A percentile compares a stretch with the other conserved stretches of the same genome.
phyloP scores from a whole-genome alignment of 1,140 invertebrate genomes.

The Teleopsis dalmanni region DNA sequence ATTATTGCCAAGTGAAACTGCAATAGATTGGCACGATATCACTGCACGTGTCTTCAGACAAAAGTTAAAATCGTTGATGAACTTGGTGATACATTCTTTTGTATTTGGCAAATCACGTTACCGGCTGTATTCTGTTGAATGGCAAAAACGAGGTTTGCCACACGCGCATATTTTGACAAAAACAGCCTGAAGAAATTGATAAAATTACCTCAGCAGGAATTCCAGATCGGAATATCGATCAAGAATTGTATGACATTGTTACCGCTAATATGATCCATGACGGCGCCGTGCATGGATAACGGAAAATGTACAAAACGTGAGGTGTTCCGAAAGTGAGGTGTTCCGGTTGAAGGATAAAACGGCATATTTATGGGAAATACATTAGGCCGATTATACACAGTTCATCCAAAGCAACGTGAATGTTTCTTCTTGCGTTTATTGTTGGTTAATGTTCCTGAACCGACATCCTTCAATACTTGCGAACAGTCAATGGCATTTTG shows the following conservation, averaged over 20 bases:
- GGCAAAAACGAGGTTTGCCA: conserved; percentile 42
- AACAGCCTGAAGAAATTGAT: conserved; percentile 44
- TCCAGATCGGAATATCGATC: conserved; percentile 36
- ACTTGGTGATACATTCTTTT: conserved; percentile 27
- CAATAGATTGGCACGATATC: conserved; percentile 29
- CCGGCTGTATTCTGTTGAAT: conserved; percentile 48
- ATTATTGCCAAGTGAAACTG: conserved; percentile 30
- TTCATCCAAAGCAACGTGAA: conserved; percentile 37
- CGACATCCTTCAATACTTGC: conserved; percentile 40
- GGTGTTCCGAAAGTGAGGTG: too few relatives aligned
- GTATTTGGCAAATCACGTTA: conserved; percentile 32
- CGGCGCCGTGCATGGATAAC: conserved; percentile 39
- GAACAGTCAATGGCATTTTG: conserved; percentile 39
- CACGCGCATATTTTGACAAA: conserved; percentile 49
- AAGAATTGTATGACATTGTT: conserved; percentile 1
- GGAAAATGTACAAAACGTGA: conserved; percentile 23
- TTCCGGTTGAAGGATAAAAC: too few relatives aligned
- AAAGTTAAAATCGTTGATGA: conserved; percentile 29
- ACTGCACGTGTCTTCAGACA: conserved; percentile 36
- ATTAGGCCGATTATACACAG: conserved; percentile 40
- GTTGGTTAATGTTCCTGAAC: conserved; percentile 37
- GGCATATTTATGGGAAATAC: conserved; percentile 22
- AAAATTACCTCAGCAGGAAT: conserved; percentile 50
- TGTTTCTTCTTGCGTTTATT: conserved; percentile 44
- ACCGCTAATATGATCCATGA: background rate